Evolutionary conservation across 2,113 vertebrate species (phyloP), one percentile per base, ranked within the genome.

Genomic region (Scalopus aquaticus): DNA sequence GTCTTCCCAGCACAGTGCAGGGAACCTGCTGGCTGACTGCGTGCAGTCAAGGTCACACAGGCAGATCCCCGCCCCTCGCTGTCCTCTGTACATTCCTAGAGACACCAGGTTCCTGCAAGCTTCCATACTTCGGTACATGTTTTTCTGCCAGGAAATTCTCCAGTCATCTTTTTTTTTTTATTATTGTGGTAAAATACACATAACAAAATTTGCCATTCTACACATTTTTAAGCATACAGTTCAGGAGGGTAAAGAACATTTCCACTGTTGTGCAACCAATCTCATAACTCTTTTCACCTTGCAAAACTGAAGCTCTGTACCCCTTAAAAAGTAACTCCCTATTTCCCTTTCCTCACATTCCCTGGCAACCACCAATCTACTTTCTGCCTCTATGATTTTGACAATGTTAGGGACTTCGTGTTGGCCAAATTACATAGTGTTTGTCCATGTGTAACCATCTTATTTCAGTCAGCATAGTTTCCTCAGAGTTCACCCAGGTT

Each of bases 11-110:
- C 37, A n/a, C 37, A 9, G 72, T 9, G 37, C 30, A 26, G 22
- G 56, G 64, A 6, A 20, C 0, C 0, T 17, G 8, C 64, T 32
- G 30, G 51, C 12, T 8, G 3, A 0, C 0, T 13, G 22, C 15
- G 0, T 0, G 83, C 24, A n/a, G n/a, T n/a, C n/a, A 56, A n/a
- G 13, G 26, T 44, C 51, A 22, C 10, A 1, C 4, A 1, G 30
- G 35, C 28, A 67, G 77, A 54, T 16, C 37, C 28, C 60, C 26
- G 28, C 9, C 67, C 28, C 7, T 54, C 19, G 51, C 49, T 54
- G 2, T 54, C 51, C 51, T 54, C 22, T 56, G 54, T 20, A 22
- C 54, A 39, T 88, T 44, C 74, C 28, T 42, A 60, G 22, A 78
- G 44, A 54, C 2, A 22, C 26, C 10, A 62, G 28, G 24, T 17